These are phyloP conservation scores for Platysternon megacephalum DNA, from an alignment of 2,113 vertebrate species.

Conservation along the genomic window DNA sequence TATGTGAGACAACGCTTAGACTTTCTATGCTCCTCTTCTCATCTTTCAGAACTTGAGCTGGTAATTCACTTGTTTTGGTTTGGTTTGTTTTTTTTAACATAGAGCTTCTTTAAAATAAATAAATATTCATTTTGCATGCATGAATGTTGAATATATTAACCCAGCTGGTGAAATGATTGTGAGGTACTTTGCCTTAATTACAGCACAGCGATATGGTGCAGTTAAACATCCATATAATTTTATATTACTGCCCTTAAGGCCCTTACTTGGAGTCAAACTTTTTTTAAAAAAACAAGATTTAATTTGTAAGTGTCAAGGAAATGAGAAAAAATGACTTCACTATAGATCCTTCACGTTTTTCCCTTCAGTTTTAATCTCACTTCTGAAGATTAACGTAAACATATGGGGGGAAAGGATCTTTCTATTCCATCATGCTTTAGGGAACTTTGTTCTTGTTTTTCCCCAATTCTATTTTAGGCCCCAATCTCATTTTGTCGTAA, in stretches of 20 bases:
- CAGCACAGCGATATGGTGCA: constrained; percentile 22
- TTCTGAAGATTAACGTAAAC: constrained; percentile 64
- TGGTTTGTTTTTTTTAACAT: not conserved
- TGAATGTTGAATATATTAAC: constrained; percentile 18
- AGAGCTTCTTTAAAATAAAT: constrained; percentile 9
- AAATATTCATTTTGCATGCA: constrained; percentile 48
- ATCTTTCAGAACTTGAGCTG: not conserved
- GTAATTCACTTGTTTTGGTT: not conserved
- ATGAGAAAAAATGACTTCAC: constrained; percentile 27
- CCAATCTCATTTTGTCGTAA: not conserved
- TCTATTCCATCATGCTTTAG: constrained; percentile 46
- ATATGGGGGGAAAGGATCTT: constrained; percentile 42
- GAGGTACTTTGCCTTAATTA: constrained; percentile 63
- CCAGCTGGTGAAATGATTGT: constrained; percentile 50
- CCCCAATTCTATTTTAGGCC: constrained; percentile 59
- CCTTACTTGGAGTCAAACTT: constrained; percentile 43
- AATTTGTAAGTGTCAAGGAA: constrained; percentile 59
- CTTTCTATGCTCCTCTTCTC: not conserved
- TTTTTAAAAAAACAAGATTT: constrained; percentile 25
- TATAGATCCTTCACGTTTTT: constrained; percentile 39
- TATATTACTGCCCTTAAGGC: constrained; percentile 49
- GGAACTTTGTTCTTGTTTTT: constrained; percentile 43
- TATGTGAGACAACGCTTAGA: not conserved
- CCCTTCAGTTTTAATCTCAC: constrained; percentile 33
- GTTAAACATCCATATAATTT: constrained; percentile 66